These are phyloP conservation scores for Lepidocolaptes lacrymiger DNA, from an alignment of 2,797 vertebrate species.

Conservation along the genomic window DNA sequence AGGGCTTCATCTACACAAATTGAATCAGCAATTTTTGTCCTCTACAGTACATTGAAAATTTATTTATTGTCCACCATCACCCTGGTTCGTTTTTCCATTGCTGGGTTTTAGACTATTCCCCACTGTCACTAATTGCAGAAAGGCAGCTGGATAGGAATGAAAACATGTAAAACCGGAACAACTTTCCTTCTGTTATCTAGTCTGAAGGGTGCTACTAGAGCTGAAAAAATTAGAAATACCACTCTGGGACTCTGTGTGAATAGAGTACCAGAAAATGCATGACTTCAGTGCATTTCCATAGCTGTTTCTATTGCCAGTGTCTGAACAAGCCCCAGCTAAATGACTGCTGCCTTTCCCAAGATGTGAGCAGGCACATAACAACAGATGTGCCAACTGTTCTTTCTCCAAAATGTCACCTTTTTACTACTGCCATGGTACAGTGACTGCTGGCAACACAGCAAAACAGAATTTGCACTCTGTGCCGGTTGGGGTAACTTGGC, in stretches of 20 bases:
- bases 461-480: background rate
- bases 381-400: background rate
- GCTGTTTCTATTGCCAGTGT: background rate
- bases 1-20: background rate
- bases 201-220: background rate
- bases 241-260: background rate
- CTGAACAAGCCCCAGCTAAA: background rate
- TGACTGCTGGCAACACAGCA: background rate
- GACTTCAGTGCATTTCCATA: background rate
- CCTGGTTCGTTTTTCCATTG: background rate
- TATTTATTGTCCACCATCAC: background rate
- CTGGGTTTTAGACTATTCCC: background rate
- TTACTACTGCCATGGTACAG: background rate
- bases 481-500: background rate
- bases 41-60: background rate
- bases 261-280: background rate
- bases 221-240: background rate
- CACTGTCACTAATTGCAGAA: background rate
- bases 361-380: background rate
- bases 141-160: constrained; percentile 28
- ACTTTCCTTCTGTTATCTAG: background rate
- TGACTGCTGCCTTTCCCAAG: background rate
- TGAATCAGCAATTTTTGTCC: background rate
- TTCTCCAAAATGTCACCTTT: background rate
- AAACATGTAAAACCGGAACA: background rate